Evolutionary conservation across 2,888 invertebrate genomes (phyloP), one percentile per base, ranked within the genome.

Genomic region (Cryptocephalus moraei): DNA sequence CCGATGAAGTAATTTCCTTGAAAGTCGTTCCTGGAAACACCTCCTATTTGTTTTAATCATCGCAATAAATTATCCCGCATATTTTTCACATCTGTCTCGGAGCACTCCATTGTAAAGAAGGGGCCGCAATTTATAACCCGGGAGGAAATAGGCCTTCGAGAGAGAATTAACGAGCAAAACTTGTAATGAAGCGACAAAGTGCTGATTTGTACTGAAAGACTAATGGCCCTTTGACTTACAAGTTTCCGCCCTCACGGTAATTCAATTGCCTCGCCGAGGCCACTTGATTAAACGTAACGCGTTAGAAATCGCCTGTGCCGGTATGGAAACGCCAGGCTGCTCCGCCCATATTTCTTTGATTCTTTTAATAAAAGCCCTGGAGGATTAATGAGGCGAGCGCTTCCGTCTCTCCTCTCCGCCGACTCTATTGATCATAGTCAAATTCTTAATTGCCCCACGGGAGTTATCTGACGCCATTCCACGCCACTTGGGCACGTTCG

Each of bases 291-390:
- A 67, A 65, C 63, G 64, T 63, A 63, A 64, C 61, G 62, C 60
- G 62, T 58, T 59, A 56, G 60, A 61, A 57, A 64, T 61, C 62
- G 56, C 48, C 51, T 32, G 48, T 52, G 49, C 48, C 48, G 56
- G 54, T 57, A 52, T 53, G 59, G 56, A 56, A 59, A 58, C 57
- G 60, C 57, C 60, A 60, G 59, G 49, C 59, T 56, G 64, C 63
- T 64, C 65, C 72, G 70, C 71, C 73, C 68, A 72, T 72, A 72
- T 71, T 70, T 72, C 70, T 71, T 66, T 68, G 62, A 71, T 71
- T 72, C 70, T 73, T 73, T 73, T 72, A 73, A 73, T 73, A 71
- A 73, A 65, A 65, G 61, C 62, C 51, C 55, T 6, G 50, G 54
- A 57, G 67, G 66, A 71, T 72, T 71, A 72, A 73, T 70, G 72